Evolutionary conservation across 2,797 vertebrate genomes (phyloP), one percentile per base, ranked within the genome.

Genomic region (Rhyacichthys aspro): DNA sequence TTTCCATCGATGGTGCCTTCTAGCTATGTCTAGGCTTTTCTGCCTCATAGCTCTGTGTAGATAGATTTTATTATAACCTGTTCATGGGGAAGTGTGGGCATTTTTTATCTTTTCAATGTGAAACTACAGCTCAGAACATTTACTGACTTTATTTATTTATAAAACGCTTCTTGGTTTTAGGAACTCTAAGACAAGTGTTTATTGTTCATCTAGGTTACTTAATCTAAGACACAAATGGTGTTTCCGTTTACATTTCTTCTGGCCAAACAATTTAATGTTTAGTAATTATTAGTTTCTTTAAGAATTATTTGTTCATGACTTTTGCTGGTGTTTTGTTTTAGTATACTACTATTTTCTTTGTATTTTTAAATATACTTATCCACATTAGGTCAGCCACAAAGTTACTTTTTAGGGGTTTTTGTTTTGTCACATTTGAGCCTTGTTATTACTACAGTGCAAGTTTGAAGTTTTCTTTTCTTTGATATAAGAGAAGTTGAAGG

Each of bases 101-200:
- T 79, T 78, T 79, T 33, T 12, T 28, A 10, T 38, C 9, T 28
- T 54, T 42, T 23, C 8, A 85, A 86, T 89, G 83, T 87, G 85
- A 88, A 87, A 75, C 63, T 57, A 58, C 68, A 85, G 43, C 37
- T 54, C 55, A 70, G 72, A 84, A 67, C 71, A 38, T 62, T 67
- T 71, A 61, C 28, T 56, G 76, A 71, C 77, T 83, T 80, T 85
- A 91, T 90, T 91, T 91, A 90, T 92, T 91, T 79, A 77, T 83
- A 52, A 16, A 43, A 52, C n/a, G n/a, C n/a, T n/a, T n/a, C n/a
- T n/a, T n/a, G 72, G 57, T 55, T 49, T 53, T 81, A 45, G 74
- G 67, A 76, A 55, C n/a, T n/a, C n/a, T n/a, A n/a, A n/a, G n/a
- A n/a, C n/a, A 65, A 52, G 43, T 72, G 11, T 60, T 50, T 43